Conservation (phyloP, 2,113 vertebrate species). For the Gobio gobio region DNA sequence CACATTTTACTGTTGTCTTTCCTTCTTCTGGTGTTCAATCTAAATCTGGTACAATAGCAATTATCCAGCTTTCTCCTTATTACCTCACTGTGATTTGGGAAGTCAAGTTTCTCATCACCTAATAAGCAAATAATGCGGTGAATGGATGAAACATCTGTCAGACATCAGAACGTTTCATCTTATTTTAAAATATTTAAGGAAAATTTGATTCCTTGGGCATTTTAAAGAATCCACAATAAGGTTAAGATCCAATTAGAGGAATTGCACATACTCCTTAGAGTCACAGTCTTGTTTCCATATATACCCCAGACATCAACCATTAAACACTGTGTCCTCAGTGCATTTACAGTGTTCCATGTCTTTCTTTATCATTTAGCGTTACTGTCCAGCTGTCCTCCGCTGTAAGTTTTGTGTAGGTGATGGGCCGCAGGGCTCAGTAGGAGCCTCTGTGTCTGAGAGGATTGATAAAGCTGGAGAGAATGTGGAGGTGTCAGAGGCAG, state of each 20-base stretch:
- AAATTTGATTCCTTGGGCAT: neutral
- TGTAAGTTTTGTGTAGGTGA: constrained; percentile 12
- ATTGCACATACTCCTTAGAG: neutral
- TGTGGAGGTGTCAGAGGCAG: constrained; percentile 42
- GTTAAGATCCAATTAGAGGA: neutral
- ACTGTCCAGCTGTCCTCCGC: neutral
- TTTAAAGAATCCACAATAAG: neutral
- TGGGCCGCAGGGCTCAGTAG: constrained; percentile 15
- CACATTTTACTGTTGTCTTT: neutral
- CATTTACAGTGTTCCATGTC: neutral
- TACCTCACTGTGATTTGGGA: neutral
- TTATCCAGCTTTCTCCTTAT: neutral
- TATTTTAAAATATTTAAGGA: neutral
- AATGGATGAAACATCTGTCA: neutral
- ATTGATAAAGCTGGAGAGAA: constrained; percentile 46
- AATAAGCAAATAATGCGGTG: neutral
- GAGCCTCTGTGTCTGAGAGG: constrained; percentile 28
- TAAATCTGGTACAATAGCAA: neutral
- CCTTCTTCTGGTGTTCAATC: neutral
- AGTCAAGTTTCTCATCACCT: neutral
- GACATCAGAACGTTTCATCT: neutral
- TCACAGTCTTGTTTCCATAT: neutral
- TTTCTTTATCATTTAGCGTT: constrained; percentile 36
- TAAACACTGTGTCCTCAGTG: constrained; percentile 7
- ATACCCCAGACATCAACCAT: neutral